Conservation (phyloP, 2,797 vertebrate species). For the Pipistrellus pipistrellus region DNA sequence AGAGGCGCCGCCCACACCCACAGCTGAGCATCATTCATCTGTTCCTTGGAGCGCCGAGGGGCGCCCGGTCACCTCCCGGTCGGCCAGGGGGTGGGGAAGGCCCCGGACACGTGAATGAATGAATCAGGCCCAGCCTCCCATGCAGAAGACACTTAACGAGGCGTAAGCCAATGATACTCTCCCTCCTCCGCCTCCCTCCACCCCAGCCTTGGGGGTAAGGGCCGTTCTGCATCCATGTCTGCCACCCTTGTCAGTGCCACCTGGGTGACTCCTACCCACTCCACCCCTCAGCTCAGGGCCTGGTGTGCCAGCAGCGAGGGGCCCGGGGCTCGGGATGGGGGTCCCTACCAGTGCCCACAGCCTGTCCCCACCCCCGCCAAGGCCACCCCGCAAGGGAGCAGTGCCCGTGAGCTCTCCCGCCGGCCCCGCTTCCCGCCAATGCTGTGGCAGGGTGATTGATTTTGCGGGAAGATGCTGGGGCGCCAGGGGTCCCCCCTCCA, state of each 20-base stretch:
- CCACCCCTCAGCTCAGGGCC: neutral
- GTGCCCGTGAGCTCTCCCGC: conserved; percentile 58
- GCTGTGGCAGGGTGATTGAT: conserved; percentile 71
- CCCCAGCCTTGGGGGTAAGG: neutral
- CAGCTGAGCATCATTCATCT: rapidly evolving
- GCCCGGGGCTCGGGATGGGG: neutral
- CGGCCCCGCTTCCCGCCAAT: conserved; percentile 75
- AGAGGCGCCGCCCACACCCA: neutral
- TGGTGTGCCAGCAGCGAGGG: neutral
- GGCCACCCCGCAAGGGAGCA: conserved; percentile 39
- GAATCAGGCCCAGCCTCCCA: neutral
- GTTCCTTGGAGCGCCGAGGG: neutral
- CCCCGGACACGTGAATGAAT: neutral
- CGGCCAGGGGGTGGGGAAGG: neutral
- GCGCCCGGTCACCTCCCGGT: neutral
- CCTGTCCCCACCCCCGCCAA: neutral
- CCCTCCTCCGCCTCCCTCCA: neutral
- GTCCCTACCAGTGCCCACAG: neutral
- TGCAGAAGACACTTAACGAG: neutral
- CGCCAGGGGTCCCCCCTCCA: conserved; percentile 67
- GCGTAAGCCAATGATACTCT: neutral
- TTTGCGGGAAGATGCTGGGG: conserved; percentile 77
- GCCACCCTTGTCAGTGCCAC: neutral
- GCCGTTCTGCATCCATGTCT: neutral
- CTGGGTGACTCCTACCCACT: neutral